phyloP scores from a whole-genome alignment of 2,113 vertebrate species.

The Salminus brasiliensis region DNA sequence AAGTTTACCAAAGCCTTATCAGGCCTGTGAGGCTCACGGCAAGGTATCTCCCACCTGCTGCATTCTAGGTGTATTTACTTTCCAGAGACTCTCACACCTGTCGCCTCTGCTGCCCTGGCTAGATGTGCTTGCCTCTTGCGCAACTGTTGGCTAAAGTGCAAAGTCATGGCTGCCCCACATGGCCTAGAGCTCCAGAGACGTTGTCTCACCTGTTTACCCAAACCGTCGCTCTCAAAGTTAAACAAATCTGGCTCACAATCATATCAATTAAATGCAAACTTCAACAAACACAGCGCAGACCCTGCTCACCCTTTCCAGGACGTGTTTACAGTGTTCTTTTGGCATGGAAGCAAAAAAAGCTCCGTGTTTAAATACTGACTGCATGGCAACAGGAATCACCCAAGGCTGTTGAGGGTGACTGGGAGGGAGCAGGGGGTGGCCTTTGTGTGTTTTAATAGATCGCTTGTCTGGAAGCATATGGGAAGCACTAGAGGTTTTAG shows the following conservation, averaged over 20 bases:
- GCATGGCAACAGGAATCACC: conserved; percentile 35
- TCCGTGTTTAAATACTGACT: conserved; percentile 26
- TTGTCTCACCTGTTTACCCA: conserved; percentile 23
- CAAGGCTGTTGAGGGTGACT: neutral
- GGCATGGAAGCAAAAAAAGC: conserved; percentile 14
- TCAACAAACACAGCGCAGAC: conserved; percentile 9
- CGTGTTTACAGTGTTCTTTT: conserved; percentile 25
- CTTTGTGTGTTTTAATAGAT: neutral
- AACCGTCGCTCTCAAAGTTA: conserved; percentile 24
- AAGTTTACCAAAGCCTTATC: conserved; percentile 8
- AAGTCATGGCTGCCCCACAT: neutral
- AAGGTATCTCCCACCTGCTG: conserved; percentile 31
- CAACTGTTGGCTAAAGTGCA: neutral
- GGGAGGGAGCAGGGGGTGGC: conserved; percentile 1
- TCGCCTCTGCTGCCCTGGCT: neutral
- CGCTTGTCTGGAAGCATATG: conserved; percentile 29
- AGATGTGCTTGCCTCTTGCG: neutral
- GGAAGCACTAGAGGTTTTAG: neutral
- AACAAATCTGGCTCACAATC: conserved; percentile 30
- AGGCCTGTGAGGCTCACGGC: neutral
- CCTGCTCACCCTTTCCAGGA: neutral
- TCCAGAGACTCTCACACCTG: conserved; percentile 8
- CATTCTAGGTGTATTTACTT: conserved; percentile 15
- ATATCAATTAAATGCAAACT: conserved; percentile 27
- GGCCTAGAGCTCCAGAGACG: neutral